phyloP scores from a whole-genome alignment of 2,113 vertebrate species.

The Callospermophilus lateralis region DNA sequence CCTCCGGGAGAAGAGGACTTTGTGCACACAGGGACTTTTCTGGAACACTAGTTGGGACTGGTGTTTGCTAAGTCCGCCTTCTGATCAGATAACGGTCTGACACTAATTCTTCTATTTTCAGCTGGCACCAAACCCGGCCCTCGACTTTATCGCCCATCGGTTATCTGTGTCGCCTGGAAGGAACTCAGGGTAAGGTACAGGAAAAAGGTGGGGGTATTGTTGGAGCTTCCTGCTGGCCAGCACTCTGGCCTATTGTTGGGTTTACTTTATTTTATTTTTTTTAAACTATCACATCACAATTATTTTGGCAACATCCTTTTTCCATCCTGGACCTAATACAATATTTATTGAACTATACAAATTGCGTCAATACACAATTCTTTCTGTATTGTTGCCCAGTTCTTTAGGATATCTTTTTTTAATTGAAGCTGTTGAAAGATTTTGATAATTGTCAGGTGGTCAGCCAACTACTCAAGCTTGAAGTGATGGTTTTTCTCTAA shows the following conservation, averaged over 20 bases:
- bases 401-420: slow-evolving; percentile 16
- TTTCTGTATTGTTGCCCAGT: background rate
- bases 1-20: background rate
- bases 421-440: slow-evolving; percentile 12
- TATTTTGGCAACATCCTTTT: slow-evolving; percentile 92
- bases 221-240: slow-evolving; percentile 93
- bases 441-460: slow-evolving; percentile 34
- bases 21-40: background rate
- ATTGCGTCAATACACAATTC: slow-evolving; percentile 75
- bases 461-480: background rate
- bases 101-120: slow-evolving; percentile 82
- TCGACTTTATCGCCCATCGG: slow-evolving; percentile 85
- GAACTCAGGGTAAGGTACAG: slow-evolving; percentile 95
- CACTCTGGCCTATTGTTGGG: slow-evolving; percentile 89
- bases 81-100: slow-evolving; percentile 84
- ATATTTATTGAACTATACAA: slow-evolving; percentile 87
- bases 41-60: slow-evolving; percentile 53
- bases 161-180: slow-evolving; percentile 96
- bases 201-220: slow-evolving; percentile 99
- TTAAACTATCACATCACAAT: slow-evolving; percentile 86
- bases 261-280: slow-evolving; percentile 81
- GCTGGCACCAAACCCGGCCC: slow-evolving; percentile 84
- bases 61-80: slow-evolving; percentile 66
- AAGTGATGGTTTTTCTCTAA: slow-evolving; percentile 17
- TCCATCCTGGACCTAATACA: slow-evolving; percentile 84